Percentiles rank a stretch among this genome's conserved stretches.
Conservation (phyloP, 2,888 invertebrate species). For the Himalopsyche tibetana region DNA sequence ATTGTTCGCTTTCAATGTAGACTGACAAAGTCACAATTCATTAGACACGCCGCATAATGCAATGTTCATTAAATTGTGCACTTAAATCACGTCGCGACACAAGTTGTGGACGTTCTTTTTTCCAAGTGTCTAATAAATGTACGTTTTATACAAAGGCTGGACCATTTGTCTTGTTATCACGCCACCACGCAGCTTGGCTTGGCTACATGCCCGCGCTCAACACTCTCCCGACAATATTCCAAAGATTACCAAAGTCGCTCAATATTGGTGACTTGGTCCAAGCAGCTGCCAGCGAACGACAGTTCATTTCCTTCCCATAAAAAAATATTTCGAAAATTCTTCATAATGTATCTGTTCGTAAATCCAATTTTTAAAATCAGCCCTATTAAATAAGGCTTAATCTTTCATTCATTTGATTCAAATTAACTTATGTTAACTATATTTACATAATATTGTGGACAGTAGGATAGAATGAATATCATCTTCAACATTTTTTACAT, state of each 20-base stretch:
- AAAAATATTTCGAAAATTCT: neutral
- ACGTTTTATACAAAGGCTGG: slow-evolving; percentile 58
- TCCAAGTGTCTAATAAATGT: slow-evolving; percentile 63
- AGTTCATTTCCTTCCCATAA: slow-evolving; percentile 6
- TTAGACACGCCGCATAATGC: slow-evolving; percentile 54
- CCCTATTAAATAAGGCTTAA: too few species aligned
- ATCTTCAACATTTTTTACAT: too few species aligned
- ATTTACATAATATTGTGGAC: too few species aligned
- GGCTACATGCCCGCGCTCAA: slow-evolving; percentile 59
- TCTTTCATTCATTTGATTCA: too few species aligned
- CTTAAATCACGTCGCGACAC: slow-evolving; percentile 55
- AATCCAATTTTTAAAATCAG: too few species aligned
- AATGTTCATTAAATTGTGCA: slow-evolving; percentile 63
- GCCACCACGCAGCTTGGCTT: slow-evolving; percentile 59
- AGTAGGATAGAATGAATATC: too few species aligned
- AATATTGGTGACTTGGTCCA: neutral
- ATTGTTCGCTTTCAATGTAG: neutral
- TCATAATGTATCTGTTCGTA: too few species aligned
- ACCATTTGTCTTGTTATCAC: slow-evolving; percentile 64
- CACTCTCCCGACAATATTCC: slow-evolving; percentile 45
- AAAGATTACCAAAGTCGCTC: slow-evolving; percentile 8
- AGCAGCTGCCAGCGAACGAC: neutral
- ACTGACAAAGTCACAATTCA: slow-evolving; percentile 32
- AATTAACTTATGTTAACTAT: too few species aligned
- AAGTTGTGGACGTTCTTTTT: slow-evolving; percentile 47